phyloP scores from a whole-genome alignment of 2,113 vertebrate species.

The Archilochus colubris region DNA sequence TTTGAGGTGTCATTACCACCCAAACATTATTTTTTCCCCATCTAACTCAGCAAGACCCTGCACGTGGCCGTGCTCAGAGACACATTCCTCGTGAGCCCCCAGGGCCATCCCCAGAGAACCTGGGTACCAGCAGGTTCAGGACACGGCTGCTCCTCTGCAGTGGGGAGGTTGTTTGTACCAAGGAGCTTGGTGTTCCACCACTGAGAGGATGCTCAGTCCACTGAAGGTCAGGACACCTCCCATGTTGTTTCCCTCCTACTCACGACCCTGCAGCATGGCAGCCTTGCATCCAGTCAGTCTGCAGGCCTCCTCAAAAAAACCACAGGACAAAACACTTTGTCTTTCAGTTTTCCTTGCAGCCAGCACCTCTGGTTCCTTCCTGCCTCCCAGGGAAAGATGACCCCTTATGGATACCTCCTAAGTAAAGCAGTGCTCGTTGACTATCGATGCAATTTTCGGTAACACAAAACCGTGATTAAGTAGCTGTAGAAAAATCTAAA shows the following conservation, averaged over 20 bases:
- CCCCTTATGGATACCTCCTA: background rate
- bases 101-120: background rate
- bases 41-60: background rate
- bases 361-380: background rate
- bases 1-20: background rate
- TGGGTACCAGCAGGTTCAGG: background rate
- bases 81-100: fast-evolving
- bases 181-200: background rate
- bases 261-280: background rate
- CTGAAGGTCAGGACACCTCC: background rate
- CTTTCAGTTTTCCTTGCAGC: background rate
- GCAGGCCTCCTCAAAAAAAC: background rate
- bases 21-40: background rate
- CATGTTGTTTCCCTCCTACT: background rate
- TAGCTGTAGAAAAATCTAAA: background rate
- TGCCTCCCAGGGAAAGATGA: background rate
- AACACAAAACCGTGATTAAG: background rate
- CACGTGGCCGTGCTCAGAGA: fast-evolving
- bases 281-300: background rate
- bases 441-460: background rate
- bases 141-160: background rate
- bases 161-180: background rate
- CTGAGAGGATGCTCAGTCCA: background rate
- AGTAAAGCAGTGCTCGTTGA: background rate
- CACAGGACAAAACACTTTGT: background rate